Evolutionary conservation across 2,888 invertebrate species (phyloP), one percentile per base, ranked within the genome.

Genomic region (Latrodectus hesperus): DNA sequence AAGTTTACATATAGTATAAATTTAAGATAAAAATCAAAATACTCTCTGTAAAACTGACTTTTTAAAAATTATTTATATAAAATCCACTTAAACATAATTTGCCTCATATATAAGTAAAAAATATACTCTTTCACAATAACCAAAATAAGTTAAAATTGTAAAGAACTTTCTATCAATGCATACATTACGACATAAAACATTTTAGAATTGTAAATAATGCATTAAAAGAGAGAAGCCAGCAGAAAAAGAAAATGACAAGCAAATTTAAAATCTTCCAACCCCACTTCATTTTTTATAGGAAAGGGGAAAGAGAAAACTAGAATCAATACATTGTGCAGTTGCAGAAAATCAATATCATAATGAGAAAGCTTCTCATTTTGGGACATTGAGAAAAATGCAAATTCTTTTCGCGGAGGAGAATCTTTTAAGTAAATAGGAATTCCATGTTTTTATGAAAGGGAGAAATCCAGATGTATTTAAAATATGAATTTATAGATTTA

Each of bases 321-420:
- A n/a, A 87, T 87, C 86, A 87, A 87, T 87, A 87, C 76, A 72
- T 77, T 82, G 77, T 87, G 86, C 86, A 87, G 86, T 81, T 81
- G 86, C 81, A 87, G 86, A 87, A 87, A 87, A 87, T 87, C 86
- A 87, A 87, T 87, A 87, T 67, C 76, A 87, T 87, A 87, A 87
- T 87, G 86, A 87, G 86, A 72, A 87, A 77, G 86, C 86, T 81
- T 87, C 81, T 81, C 81, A 76, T 77, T 87, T 80, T 76, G 53
- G 72, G 60, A 67, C 75, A 87, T 81, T 87, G 65, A 87, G 86
- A 87, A 87, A 81, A 87, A 87, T 87, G 81, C 86, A 81, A 87
- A 82, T 87, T 76, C 67, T 60, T 72, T 67, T 74, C 65, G 64
- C 52, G 81, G 76, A 22, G 64, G 70, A 75, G 86, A 60, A 73